Evolutionary conservation across 2,888 invertebrate species (phyloP), one percentile per base, ranked within the genome.

Genomic region (Polydrusus cervinus): DNA sequence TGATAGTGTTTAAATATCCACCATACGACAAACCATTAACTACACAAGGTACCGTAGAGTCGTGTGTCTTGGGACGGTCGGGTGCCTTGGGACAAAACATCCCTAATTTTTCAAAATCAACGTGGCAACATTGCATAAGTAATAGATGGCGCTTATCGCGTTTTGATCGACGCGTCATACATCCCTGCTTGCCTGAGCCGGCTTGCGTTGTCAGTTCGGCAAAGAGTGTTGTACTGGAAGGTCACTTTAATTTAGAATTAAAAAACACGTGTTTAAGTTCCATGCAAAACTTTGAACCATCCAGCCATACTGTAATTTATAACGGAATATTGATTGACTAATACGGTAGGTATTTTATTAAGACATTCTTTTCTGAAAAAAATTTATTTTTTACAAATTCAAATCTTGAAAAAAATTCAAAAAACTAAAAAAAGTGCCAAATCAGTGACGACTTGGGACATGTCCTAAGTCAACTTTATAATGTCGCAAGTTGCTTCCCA

Each of bases 111-210:
- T 14, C n/a, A 11, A 11, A 60, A 60, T n/a, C 11, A 14, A 30
- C 30, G 11, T 60, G 60, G 20, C 60, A 60, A 60, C 34, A 30
- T n/a, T n/a, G n/a, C n/a, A n/a, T n/a, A n/a, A n/a, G n/a, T n/a
- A n/a, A n/a, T n/a, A n/a, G n/a, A n/a, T n/a, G n/a, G n/a, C n/a
- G n/a, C n/a, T n/a, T n/a, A n/a, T n/a, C n/a, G n/a, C n/a, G n/a
- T n/a, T n/a, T n/a, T n/a, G n/a, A n/a, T n/a, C n/a, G n/a, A n/a
- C n/a, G n/a, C n/a, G n/a, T n/a, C n/a, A n/a, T n/a, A n/a, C n/a
- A n/a, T n/a, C n/a, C n/a, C n/a, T n/a, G n/a, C n/a, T n/a, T n/a
- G n/a, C n/a, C n/a, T n/a, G n/a, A 38, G 60, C 7, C 16, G 14
- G 14, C n/a, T n/a, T 20, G 8, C 34, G 34, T 3, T 11, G 53